Evolutionary conservation across 2,113 vertebrate species (phyloP), one percentile per base, ranked within the genome.

Genomic region (Pterocles burchelli): DNA sequence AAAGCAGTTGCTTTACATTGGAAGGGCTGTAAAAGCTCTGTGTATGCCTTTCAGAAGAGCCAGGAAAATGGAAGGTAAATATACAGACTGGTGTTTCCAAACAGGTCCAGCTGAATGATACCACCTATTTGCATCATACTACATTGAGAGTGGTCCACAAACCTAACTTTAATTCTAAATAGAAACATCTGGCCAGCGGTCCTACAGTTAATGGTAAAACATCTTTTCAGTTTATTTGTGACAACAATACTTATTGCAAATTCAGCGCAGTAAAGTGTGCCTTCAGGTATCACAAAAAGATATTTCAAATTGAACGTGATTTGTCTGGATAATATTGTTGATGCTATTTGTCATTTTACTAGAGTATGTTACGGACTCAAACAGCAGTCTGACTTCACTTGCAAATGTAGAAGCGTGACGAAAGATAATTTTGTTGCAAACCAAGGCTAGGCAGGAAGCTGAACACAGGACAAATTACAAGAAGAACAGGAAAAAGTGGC

Each of bases 1-100:
- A 94, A 97, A 96, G 75, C 68, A 92, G 85, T 84, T 96, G 80
- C 59, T 92, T 96, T 95, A 94, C 78, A 89, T 31, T 87, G 94
- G 92, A 92, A 95, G 36, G 51, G 54, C 57, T 4, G 7, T 70
- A 90, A 89, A 84, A 71, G 13, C 71, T 94, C 70, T 62, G 73
- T 76, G 76, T 76, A 41, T 55, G 52, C 83, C 55, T 90, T 73
- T 88, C 52, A 81, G 70, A 78, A 70, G n/a, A 85, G 71, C 52
- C 87, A 95, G 80, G 38, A 87, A 86, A 93, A 68, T 21, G 57
- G 63, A 91, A 84, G 46, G 33, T 88, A 72, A 88, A 88, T 63
- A 85, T 59, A 66, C 15, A 66, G 57, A 79, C 62, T 52, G n/a
- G 10, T 57, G 34, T 77, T 91, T 92, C 85, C 25, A 85, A 95